Evolutionary conservation across 2,797 vertebrate genomes (phyloP), one percentile per base, ranked within the genome.

Genomic region (Champsocephalus gunnari): DNA sequence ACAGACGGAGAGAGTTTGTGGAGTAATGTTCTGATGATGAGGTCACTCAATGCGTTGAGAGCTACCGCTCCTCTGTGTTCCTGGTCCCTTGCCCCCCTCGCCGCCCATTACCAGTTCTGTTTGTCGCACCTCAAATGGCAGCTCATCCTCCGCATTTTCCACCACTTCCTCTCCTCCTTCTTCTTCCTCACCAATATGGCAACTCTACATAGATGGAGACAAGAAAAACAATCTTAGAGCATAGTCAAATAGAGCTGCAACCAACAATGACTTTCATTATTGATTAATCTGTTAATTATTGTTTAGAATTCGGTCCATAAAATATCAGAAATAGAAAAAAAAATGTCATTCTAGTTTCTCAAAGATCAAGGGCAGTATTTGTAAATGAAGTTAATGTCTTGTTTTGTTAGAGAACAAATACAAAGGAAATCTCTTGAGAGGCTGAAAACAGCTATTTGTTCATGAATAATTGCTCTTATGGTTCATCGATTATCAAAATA

Each of bases 41-140:
- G 75, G 92, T 88, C 93, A 95, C 93, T 95, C 93, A 73, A 85
- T 92, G 93, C 91, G 85, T 89, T 50, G 87, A 93, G 92, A 93
- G 93, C 94, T 94, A 94, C 93, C 91, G 89, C 94, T 95, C 91
- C 85, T 71, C 48, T 95, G 95, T 95, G 93, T 94, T 93, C 93
- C 95, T 94, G 86, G 89, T 94, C 85, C 94, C 95, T 50, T 92
- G 90, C 91, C 95, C 95, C 93, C 95, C 93, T 86, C 84, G 93
- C 61, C 87, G 92, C 94, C 94, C 94, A 93, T 94, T 96, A 96
- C 95, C 95, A 94, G 94, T 92, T 95, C 95, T 91, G 93, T 91
- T 92, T 92, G 91, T 90, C 94, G 93, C 95, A 98, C 97, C 96
- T 98, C 97, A 92, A 99, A 99, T 45, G 97, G 91, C 84, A 96